These are phyloP conservation scores for Antennarius maculatus DNA, from an alignment of 2,797 vertebrate genomes.

Conservation along the genomic window DNA sequence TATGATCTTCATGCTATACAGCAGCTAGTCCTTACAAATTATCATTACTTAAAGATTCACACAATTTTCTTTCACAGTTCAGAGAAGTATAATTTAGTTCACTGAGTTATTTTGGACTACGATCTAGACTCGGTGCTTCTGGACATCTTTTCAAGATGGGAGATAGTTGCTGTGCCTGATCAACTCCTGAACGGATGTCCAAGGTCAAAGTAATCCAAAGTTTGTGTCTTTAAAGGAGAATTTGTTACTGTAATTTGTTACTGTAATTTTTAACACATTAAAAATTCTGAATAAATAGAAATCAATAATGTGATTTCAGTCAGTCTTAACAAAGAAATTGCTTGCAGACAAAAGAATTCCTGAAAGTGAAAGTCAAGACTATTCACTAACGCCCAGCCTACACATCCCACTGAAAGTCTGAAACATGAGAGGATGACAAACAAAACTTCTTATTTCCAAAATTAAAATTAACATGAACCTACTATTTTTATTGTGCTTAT, in stretches of 20 bases:
- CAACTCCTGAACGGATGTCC: slow-evolving; percentile 20
- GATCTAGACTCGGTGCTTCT: not conserved
- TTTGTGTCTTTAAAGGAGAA: slow-evolving; percentile 27
- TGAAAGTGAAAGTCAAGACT: not conserved
- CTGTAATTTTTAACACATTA: not conserved
- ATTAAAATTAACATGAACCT: not conserved
- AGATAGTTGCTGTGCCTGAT: slow-evolving; percentile 5
- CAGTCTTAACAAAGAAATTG: not conserved
- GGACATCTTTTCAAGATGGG: not conserved
- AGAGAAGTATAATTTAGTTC: not conserved
- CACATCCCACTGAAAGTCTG: too few relatives aligned
- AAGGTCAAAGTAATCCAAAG: slow-evolving; percentile 29
- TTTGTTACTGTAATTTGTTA: not conserved
- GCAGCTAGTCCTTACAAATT: slow-evolving; percentile 6
- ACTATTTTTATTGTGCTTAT: not conserved
- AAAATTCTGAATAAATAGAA: not conserved
- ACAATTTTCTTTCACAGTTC: slow-evolving; percentile 15
- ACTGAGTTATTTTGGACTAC: not conserved
- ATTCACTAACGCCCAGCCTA: not conserved
- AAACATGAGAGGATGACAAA: not conserved
- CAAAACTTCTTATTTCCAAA: not conserved
- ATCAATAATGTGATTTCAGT: slow-evolving; percentile 5
- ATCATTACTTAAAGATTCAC: not conserved
- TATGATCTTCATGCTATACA: not conserved
- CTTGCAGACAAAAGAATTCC: slow-evolving; percentile 1